These are phyloP conservation scores for Vesta saturnalis DNA, from an alignment of 2,888 invertebrate species.

Conservation along the genomic window DNA sequence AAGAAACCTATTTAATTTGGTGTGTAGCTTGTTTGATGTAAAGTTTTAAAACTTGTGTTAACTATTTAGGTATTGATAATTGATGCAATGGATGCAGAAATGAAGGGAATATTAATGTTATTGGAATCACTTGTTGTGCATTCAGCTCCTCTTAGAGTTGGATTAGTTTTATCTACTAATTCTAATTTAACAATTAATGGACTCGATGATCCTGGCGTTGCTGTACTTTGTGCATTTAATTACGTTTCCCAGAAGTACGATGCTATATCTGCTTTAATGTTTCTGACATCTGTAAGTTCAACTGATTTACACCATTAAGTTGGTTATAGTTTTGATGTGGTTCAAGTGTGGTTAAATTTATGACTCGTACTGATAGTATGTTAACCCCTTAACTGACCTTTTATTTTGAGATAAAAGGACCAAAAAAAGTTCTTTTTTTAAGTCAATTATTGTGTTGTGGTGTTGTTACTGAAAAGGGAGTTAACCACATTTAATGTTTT, in stretches of 20 bases:
- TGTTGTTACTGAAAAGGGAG: too few species aligned
- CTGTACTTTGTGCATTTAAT: conserved; percentile 89
- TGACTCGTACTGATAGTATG: too few species aligned
- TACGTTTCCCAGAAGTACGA: conserved; percentile 84
- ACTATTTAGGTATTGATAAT: conserved; percentile 78
- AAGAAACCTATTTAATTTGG: conserved; percentile 87
- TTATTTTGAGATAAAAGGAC: too few species aligned
- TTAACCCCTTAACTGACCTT: too few species aligned
- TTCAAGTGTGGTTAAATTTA: too few species aligned
- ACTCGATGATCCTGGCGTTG: conserved; percentile 78
- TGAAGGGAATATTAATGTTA: conserved; percentile 81
- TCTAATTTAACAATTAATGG: conserved; percentile 68
- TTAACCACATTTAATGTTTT: too few species aligned
- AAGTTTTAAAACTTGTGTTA: neutral
- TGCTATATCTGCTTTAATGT: conserved; percentile 80
- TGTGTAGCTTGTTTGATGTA: conserved; percentile 56
- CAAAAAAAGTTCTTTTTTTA: too few species aligned
- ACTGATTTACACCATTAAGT: neutral
- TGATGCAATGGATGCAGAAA: conserved; percentile 78
- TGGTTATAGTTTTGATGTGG: too few species aligned
- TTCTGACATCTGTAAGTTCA: conserved; percentile 83
- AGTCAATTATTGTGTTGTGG: too few species aligned
- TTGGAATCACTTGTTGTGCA: conserved; percentile 93
- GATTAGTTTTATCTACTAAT: conserved; percentile 81
- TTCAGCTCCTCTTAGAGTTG: conserved; percentile 89